These are phyloP conservation scores for Ornithoptera priamus DNA, from an alignment of 2,888 invertebrate genomes.

Conservation along the genomic window DNA sequence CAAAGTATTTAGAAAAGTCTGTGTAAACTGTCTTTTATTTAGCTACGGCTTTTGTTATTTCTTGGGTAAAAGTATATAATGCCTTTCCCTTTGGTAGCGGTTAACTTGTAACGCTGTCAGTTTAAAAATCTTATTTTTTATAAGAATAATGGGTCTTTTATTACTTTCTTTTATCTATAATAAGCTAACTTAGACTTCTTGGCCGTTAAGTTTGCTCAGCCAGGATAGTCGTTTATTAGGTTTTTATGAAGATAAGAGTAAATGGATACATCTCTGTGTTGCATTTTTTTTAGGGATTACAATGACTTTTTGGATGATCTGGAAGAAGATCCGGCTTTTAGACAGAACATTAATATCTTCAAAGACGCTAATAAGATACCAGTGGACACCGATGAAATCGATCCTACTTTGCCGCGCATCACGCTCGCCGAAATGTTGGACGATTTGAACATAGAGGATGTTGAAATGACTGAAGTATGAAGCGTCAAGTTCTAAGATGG, in stretches of 20 bases:
- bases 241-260: no score
- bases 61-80: no score
- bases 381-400: slow-evolving; percentile 80
- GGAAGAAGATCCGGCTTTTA: slow-evolving; percentile 94
- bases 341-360: slow-evolving; percentile 97
- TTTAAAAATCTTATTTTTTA: no score
- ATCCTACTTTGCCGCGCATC: slow-evolving; percentile 86
- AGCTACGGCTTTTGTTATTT: no score
- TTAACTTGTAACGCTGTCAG: no score
- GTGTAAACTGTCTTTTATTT: no score
- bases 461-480: slow-evolving; percentile 84
- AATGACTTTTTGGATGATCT: slow-evolving; percentile 97
- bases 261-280: background rate
- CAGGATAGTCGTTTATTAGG: background rate
- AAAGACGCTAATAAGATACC: slow-evolving; percentile 77
- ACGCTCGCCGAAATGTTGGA: slow-evolving; percentile 96
- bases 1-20: no score
- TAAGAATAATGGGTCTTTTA: no score
- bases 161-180: no score
- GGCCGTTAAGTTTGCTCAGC: background rate
- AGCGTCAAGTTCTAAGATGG: slow-evolving; percentile 84
- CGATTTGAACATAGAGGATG: slow-evolving; percentile 90
- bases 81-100: no score
- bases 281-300: slow-evolving; percentile 85
- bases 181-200: no score